Percentiles rank a stretch among this genome's conserved stretches.
Conservation (phyloP, 2,113 vertebrate genomes). For the Microtus oregoni region DNA sequence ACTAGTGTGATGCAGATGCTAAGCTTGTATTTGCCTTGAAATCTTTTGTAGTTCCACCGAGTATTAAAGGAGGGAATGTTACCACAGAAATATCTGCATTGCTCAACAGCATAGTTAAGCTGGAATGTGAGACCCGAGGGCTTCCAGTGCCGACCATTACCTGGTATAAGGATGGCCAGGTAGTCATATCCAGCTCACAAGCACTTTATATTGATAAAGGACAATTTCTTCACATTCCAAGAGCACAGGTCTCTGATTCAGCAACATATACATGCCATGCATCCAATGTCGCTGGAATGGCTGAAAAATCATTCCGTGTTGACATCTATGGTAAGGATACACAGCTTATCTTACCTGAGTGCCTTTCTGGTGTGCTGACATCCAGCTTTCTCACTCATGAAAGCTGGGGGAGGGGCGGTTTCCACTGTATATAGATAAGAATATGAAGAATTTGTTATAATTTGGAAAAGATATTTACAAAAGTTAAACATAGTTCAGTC, state of each 20-base stretch:
- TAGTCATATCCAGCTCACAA: slow-evolving; percentile 88
- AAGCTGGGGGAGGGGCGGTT: neutral
- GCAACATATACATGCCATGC: slow-evolving; percentile 91
- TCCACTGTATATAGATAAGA: neutral
- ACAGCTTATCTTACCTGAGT: neutral
- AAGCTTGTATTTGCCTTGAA: slow-evolving; percentile 62
- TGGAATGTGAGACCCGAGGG: slow-evolving; percentile 95
- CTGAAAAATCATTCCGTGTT: slow-evolving; percentile 91
- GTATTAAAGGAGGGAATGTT: slow-evolving; percentile 94
- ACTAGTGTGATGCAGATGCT: neutral
- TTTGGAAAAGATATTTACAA: neutral
- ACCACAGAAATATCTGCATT: slow-evolving; percentile 90
- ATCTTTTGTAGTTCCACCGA: slow-evolving; percentile 91
- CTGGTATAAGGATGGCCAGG: slow-evolving; percentile 92
- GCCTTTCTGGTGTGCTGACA: neutral
- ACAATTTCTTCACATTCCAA: slow-evolving; percentile 93
- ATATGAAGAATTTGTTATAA: neutral
- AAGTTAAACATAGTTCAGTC: neutral
- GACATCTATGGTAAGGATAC: slow-evolving; percentile 92
- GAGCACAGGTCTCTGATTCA: slow-evolving; percentile 90
- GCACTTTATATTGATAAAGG: slow-evolving; percentile 92
- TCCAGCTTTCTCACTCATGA: neutral
- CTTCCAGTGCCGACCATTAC: slow-evolving; percentile 93
- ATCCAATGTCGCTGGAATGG: slow-evolving; percentile 89
- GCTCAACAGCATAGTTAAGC: slow-evolving; percentile 88